Base-by-base conservation (phyloP, 2,797 vertebrate genomes). In the Psittacula echo region DNA sequence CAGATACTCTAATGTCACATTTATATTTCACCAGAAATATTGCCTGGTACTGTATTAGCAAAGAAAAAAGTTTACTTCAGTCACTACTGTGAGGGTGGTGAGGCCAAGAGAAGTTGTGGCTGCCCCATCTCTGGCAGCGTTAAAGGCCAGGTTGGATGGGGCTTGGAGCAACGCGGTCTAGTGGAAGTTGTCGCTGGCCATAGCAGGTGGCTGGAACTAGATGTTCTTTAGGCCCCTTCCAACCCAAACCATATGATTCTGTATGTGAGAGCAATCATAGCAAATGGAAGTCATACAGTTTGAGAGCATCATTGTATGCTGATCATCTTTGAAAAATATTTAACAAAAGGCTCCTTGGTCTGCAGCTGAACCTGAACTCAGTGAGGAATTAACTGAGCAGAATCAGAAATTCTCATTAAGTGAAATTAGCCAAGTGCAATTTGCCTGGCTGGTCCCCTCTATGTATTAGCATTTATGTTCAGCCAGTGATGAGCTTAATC, bases 321-420 rank as follows among this genome's bases (percentile, higher is more conserved):
- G 68, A 88, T 64, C n/a, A 75, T 30, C 37, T 76, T 85, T 72
- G 30, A 23, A 64, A 93, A 92, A 87, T 58, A 64, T 76, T 72
- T 72, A 62, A 75, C 60, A 78, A 76, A 87, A 84, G 77, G 32
- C 65, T 89, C 71, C 41, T 62, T 78, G n/a, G 42, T 90, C 71
- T 78, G 53, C 48, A 91, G 86, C 90, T 89, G 88, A 95, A 89
- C 74, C 75, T 73, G 66, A 94, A 89, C 76, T 80, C 86, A 64
- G 44, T 0, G 0, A 95, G 84, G 74, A 94, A 94, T 84, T 42
- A 53, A 88, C 89, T 72, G 84, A 93, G 73, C 83, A 71, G 89
- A 95, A 88, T 88, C 87, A 96, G 93, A 85, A 85, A 85, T 45
- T 88, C 84, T 93, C 80, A 92, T 96, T 92, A 94, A 85, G 76